A percentile compares a stretch with the other conserved stretches of the same genome.
These are phyloP conservation scores for Calliphora vicina DNA, from an alignment of 1,140 invertebrate genomes.

Conservation along the genomic window DNA sequence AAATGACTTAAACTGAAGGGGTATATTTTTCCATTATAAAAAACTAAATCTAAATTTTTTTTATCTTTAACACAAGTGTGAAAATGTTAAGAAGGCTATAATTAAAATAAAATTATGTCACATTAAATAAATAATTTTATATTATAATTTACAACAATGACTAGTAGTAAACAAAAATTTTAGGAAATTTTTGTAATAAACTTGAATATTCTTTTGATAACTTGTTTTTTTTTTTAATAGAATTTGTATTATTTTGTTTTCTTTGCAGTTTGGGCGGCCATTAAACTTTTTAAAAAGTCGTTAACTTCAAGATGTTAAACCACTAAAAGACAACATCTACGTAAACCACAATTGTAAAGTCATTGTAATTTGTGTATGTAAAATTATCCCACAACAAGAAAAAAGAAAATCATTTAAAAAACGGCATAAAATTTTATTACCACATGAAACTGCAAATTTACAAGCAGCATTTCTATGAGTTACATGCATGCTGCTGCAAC, in stretches of 20 bases:
- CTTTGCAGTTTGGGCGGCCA: background rate
- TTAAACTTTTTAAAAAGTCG: background rate
- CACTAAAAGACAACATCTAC: background rate
- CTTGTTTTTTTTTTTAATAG: background rate
- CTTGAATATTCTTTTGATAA: background rate
- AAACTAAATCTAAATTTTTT: too few species aligned
- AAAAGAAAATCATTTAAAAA: background rate
- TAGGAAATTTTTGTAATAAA: background rate
- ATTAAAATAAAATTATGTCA: too few species aligned
- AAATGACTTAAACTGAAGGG: background rate
- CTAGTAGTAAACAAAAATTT: too few species aligned
- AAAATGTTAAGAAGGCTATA: too few species aligned
- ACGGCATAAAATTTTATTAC: background rate
- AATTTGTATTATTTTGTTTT: background rate
- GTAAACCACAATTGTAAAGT: background rate
- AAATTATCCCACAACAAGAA: background rate
- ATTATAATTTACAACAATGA: too few species aligned
- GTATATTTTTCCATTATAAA: too few species aligned
- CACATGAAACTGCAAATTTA: background rate
- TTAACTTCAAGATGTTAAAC: background rate
- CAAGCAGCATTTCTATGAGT: background rate
- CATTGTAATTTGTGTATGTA: background rate
- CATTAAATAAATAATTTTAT: too few species aligned
- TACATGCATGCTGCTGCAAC: background rate
- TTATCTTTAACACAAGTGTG: too few species aligned